phyloP scores from a whole-genome alignment of 2,888 invertebrate species.

The Campopleginae sp. region DNA sequence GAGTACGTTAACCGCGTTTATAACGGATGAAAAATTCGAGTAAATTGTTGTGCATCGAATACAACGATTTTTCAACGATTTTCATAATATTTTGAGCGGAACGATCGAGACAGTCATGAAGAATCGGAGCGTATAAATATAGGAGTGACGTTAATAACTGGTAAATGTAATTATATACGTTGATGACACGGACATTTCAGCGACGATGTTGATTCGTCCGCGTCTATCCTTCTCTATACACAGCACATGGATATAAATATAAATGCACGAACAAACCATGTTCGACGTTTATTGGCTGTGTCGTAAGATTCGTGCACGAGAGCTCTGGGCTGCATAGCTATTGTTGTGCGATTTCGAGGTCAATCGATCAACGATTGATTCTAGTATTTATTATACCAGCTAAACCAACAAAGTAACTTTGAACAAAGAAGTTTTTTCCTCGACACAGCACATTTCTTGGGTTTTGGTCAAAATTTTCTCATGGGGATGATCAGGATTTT shows the following conservation, averaged over 20 bases:
- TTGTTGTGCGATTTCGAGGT: slow-evolving; percentile 35
- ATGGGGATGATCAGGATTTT: too few relatives aligned
- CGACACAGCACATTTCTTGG: neutral
- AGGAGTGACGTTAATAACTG: slow-evolving; percentile 58
- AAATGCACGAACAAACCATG: neutral
- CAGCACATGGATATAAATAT: neutral
- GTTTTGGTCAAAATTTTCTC: too few relatives aligned
- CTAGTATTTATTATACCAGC: slow-evolving; percentile 20
- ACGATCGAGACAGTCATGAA: slow-evolving; percentile 24
- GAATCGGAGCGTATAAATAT: slow-evolving; percentile 61
- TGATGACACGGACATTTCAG: slow-evolving; percentile 47
- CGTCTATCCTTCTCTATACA: neutral
- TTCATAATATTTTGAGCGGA: slow-evolving; percentile 21
- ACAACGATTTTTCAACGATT: slow-evolving; percentile 31
- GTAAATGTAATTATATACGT: slow-evolving; percentile 54
- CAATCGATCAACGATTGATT: slow-evolving; percentile 57
- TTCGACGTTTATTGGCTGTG: neutral
- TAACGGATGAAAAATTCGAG: neutral
- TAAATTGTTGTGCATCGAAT: neutral
- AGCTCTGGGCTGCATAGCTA: slow-evolving; percentile 40
- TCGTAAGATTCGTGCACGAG: slow-evolving; percentile 44
- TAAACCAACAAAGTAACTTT: slow-evolving; percentile 13
- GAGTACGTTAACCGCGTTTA: neutral
- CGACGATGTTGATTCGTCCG: slow-evolving; percentile 57
- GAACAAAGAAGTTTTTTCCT: neutral